A percentile compares a stretch with the other conserved stretches of the same genome.
Conservation (phyloP, 2,797 vertebrate species). For the Coracias cyanogaster region DNA sequence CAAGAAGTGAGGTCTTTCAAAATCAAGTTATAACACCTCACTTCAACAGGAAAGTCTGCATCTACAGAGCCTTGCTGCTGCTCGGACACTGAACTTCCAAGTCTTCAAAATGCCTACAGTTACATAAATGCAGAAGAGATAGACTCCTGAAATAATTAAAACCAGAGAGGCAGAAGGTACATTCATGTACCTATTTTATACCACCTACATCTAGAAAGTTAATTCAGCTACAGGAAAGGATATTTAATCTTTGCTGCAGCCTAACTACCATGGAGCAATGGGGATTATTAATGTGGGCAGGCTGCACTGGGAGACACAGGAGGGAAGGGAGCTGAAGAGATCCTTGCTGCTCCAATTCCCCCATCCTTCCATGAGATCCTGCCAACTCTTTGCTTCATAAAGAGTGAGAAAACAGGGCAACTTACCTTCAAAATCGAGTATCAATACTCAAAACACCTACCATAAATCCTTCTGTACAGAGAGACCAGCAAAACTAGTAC, state of each 20-base stretch:
- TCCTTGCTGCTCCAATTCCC: neutral
- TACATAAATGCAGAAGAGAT: neutral
- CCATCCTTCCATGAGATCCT: neutral
- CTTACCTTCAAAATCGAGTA: neutral
- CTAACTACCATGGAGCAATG: neutral
- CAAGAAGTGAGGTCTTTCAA: neutral
- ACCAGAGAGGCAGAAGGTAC: neutral
- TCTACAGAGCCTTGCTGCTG: neutral
- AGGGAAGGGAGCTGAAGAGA: neutral
- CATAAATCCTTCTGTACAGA: neutral
- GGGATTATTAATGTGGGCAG: neutral
- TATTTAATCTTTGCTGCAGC: neutral
- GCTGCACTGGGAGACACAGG: neutral
- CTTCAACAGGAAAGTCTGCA: neutral
- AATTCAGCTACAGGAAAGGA: neutral
- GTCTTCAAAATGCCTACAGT: neutral
- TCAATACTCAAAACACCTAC: neutral
- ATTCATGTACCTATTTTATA: neutral
- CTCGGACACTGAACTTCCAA: neutral
- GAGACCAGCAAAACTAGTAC: neutral
- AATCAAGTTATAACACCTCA: neutral
- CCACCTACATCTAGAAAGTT: neutral
- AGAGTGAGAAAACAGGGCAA: neutral
- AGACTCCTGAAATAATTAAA: conserved; percentile 10
- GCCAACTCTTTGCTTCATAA: neutral